Conservation (phyloP, 2,797 vertebrate species). For the Clangula hyemalis region DNA sequence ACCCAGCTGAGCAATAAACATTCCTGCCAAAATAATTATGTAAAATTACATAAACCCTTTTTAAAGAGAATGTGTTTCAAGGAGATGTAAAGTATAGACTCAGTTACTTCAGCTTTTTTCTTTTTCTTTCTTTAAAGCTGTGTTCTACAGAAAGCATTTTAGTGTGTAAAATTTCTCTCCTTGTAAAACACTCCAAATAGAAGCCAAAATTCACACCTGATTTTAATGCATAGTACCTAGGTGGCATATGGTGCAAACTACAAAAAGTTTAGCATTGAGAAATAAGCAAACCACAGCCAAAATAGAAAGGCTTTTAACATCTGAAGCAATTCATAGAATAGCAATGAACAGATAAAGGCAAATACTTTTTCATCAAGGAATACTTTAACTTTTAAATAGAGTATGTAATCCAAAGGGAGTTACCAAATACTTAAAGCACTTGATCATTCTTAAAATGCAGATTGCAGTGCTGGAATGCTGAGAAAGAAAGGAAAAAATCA, state of each 20-base stretch:
- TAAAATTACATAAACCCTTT: conserved; percentile 76
- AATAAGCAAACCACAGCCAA: neutral
- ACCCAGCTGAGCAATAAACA: conserved; percentile 86
- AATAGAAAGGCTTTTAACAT: neutral
- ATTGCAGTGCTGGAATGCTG: neutral
- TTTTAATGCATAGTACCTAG: neutral
- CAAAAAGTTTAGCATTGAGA: neutral
- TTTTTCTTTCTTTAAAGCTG: neutral
- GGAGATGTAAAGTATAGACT: conserved; percentile 10
- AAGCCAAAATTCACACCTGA: conserved; percentile 50
- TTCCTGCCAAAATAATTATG: conserved; percentile 80
- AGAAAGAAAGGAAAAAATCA: neutral
- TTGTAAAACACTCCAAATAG: conserved; percentile 39
- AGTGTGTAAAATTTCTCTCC: conserved; percentile 36
- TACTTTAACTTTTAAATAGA: conserved; percentile 23
- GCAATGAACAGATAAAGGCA: conserved; percentile 20
- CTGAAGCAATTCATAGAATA: conserved; percentile 32
- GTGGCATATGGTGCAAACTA: neutral
- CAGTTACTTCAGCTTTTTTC: neutral
- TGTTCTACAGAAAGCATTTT: conserved; percentile 38
- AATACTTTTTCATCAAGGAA: neutral
- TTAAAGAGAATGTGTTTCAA: conserved; percentile 52
- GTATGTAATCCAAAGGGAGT: neutral
- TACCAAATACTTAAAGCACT: neutral
- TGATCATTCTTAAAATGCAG: neutral